Conservation (phyloP, 2,797 vertebrate genomes). For the Spinibarbus caldwelli region DNA sequence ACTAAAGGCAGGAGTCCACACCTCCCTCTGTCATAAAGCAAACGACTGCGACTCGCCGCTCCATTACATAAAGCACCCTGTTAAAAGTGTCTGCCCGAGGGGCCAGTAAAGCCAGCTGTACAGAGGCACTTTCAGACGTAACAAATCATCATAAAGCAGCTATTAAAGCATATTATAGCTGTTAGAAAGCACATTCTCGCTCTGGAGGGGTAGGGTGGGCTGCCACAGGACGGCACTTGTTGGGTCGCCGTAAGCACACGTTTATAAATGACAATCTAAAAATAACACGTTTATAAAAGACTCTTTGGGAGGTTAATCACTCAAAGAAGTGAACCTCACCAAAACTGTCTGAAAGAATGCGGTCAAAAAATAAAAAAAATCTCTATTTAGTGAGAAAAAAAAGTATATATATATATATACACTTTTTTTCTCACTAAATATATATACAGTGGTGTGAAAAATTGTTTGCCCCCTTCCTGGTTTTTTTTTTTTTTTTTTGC, state of each 20-base stretch:
- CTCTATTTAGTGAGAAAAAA: no score
- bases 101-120: slow-evolving; percentile 68
- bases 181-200: slow-evolving; percentile 63
- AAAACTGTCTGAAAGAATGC: neutral
- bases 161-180: slow-evolving; percentile 78
- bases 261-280: neutral
- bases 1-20: slow-evolving; percentile 4
- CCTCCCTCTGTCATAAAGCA: slow-evolving; percentile 60
- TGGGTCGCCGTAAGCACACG: neutral
- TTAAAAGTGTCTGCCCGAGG: slow-evolving; percentile 61
- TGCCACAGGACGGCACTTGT: slow-evolving; percentile 8
- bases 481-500: no score
- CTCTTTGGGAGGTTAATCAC: neutral
- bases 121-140: slow-evolving; percentile 68
- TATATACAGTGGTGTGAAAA: no score
- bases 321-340: neutral
- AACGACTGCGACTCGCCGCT: slow-evolving; percentile 66
- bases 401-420: no score
- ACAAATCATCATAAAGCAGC: slow-evolving; percentile 78
- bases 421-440: no score
- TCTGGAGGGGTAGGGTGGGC: slow-evolving; percentile 20
- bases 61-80: slow-evolving; percentile 71
- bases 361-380: neutral
- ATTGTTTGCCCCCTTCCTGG: no score
- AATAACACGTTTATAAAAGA: neutral